Percentiles rank a stretch among this genome's conserved stretches.
These are phyloP conservation scores for Zele albiditarsus DNA, from an alignment of 2,888 invertebrate species.

Conservation along the genomic window DNA sequence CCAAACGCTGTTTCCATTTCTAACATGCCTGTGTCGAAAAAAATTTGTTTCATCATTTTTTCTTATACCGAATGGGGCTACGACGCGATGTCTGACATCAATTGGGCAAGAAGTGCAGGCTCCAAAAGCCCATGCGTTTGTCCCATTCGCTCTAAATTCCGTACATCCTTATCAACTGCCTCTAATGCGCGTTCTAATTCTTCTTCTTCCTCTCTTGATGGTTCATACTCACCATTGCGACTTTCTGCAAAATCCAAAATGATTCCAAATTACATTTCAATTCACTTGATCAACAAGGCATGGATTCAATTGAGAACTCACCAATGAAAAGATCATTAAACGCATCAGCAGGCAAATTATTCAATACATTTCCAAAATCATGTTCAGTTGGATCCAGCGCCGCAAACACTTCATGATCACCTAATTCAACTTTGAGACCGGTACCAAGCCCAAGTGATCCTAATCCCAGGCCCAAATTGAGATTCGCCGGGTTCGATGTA, in stretches of 20 bases:
- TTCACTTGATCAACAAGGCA: conserved; percentile 22
- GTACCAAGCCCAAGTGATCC: conserved; percentile 63
- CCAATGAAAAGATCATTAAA: conserved; percentile 88
- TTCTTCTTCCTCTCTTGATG: conserved; percentile 87
- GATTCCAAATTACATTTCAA: conserved; percentile 50
- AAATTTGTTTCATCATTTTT: conserved; percentile 19
- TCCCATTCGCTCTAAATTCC: conserved; percentile 81
- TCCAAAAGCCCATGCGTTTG: conserved; percentile 77
- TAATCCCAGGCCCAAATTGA: conserved; percentile 66
- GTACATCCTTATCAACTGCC: conserved; percentile 83
- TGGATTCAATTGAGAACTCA: conserved; percentile 61
- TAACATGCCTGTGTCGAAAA: conserved; percentile 21
- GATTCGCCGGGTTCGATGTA: conserved; percentile 60
- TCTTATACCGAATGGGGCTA: conserved; percentile 64
- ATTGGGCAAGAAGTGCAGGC: conserved; percentile 74
- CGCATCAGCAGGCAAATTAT: conserved; percentile 86
- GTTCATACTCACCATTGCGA: conserved; percentile 82
- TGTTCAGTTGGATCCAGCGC: conserved; percentile 77
- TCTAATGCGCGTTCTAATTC: conserved; percentile 90
- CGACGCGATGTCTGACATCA: conserved; percentile 72
- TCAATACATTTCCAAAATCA: conserved; percentile 85
- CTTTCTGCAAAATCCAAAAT: conserved; percentile 73
- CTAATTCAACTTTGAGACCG: conserved; percentile 68
- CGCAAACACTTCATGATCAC: conserved; percentile 71
- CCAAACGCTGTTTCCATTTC: conserved; percentile 50